Base-by-base conservation (phyloP, 2,888 invertebrate genomes). In the Caenorhabditis uteleia region DNA sequence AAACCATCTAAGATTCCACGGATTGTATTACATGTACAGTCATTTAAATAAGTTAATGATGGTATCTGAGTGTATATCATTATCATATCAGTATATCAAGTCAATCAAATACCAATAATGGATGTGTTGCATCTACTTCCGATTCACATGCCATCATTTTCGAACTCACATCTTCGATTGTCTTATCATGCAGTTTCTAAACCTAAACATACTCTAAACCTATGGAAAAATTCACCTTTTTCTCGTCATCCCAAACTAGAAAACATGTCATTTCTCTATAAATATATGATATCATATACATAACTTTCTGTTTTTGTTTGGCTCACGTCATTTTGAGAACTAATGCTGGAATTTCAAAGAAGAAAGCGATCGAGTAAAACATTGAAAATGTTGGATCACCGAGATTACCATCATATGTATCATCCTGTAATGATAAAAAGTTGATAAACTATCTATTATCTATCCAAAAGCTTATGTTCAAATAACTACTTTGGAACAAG, bases 201-300 rank as follows among this genome's bases (percentile, higher is more conserved):
- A 46, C 27, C 29, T 6, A 20, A 12, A 18, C 7, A 26, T 42
- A 25, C 18, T 38, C 20, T 18, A 44, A 44, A 27, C 26, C 6
- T 10, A n/a, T n/a, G n/a, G n/a, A n/a, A n/a, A n/a, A n/a, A n/a
- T 27, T 21, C n/a, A 50, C 62, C 42, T 62, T 62, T 44, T 45
- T 56, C 44, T 62, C 62, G 31, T 61, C 56, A 42, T 69, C 69
- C 69, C 69, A 69, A n/a, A 69, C 69, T 16, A 69, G 45, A n/a
- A 69, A 69, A 29, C 59, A 59, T 18, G 59, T 59, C 47, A 70
- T 53, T 57, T 62, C 57, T 21, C 68, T 68, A 50, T 27, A 65
- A 31, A 46, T 16, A n/a, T 34, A 36, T n/a, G n/a, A n/a, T n/a
- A n/a, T n/a, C n/a, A n/a, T n/a, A n/a, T n/a, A n/a, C n/a, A n/a